A percentile compares a stretch with the other conserved stretches of the same genome.
These are phyloP conservation scores for Catharus bicknelli DNA, from an alignment of 2,113 vertebrate species.

Conservation along the genomic window DNA sequence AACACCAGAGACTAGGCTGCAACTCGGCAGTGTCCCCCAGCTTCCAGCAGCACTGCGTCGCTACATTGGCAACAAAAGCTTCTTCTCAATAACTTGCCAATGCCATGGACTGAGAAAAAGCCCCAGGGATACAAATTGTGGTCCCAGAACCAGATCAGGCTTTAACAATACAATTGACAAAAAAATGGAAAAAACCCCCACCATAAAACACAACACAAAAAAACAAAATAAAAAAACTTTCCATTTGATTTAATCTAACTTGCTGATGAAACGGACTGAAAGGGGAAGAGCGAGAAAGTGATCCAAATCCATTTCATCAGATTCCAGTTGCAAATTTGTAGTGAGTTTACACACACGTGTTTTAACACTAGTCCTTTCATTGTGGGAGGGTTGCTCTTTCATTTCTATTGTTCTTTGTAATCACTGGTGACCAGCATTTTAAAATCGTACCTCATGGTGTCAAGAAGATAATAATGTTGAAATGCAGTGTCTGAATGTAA, in stretches of 20 bases:
- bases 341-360: conserved; percentile 70
- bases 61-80: conserved; percentile 93
- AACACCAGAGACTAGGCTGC: conserved; percentile 95
- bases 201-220: background rate
- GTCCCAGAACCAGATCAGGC: conserved; percentile 33
- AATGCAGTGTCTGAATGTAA: conserved; percentile 57
- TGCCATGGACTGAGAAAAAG: conserved; percentile 59
- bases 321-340: conserved; percentile 63
- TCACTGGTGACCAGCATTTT: conserved; percentile 67
- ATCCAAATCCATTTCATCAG: conserved; percentile 50
- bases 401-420: conserved; percentile 51
- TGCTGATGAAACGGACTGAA: conserved; percentile 57
- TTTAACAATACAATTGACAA: conserved; percentile 8
- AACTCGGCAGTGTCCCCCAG: conserved; percentile 90
- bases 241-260: conserved; percentile 63
- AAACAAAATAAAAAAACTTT: background rate
- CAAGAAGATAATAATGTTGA: conserved; percentile 40
- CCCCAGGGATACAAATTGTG: background rate
- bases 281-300: background rate
- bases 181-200: background rate
- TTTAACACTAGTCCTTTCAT: conserved; percentile 77
- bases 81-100: conserved; percentile 89
- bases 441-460: conserved; percentile 47
- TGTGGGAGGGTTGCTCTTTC: conserved; percentile 45
- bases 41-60: conserved; percentile 98